Base-by-base conservation (phyloP, 2,797 vertebrate species). In the Salarias fasciatus region DNA sequence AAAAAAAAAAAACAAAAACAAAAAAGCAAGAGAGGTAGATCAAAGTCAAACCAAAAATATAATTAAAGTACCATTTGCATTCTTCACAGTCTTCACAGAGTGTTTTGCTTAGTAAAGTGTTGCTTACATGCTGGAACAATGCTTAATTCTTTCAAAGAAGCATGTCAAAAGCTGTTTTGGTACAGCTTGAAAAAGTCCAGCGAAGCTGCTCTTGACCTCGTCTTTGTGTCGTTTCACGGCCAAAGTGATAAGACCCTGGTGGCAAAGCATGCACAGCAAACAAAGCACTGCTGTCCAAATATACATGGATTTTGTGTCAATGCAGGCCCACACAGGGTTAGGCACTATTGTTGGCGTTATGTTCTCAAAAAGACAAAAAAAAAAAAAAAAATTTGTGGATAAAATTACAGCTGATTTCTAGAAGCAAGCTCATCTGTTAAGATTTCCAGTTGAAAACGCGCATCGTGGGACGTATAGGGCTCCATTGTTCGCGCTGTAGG, bases 401-500 rank as follows among this genome's bases (percentile, higher is more conserved):
- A 48, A 14, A 58, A 60, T 38, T 44, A 63, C 54, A 15, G 11
- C 11, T 9, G 38, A 11, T 38, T 38, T 38, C 38, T 36, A 11
- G 36, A 48, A 6, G 5, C 11, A 28, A 11, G 2, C 18, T 60
- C 44, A 33, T 73, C 56, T 36, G 28, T 28, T 14, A 14, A 59
- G 45, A 63, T 48, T 38, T 43, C 7, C 14, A 67, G 1, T 35
- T 12, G 12, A 56, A 9, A 6, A 9, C 33, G 72, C 43, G 45
- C 33, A 35, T 49, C 14, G 28, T 51, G 50, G 66, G 66, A 65
- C 35, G 13, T 68, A 46, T 38, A 60, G 11, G 33, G 7, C 29
- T 59, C 44, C 14, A 37, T 57, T 51, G 37, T 51, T 56, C 56
- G 65, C 43, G 12, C 30, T 79, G 53, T 63, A 57, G 70, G 54